Evolutionary conservation across 2,888 invertebrate genomes (phyloP), one percentile per base, ranked within the genome.

Genomic region (Isotomurus palustris): DNA sequence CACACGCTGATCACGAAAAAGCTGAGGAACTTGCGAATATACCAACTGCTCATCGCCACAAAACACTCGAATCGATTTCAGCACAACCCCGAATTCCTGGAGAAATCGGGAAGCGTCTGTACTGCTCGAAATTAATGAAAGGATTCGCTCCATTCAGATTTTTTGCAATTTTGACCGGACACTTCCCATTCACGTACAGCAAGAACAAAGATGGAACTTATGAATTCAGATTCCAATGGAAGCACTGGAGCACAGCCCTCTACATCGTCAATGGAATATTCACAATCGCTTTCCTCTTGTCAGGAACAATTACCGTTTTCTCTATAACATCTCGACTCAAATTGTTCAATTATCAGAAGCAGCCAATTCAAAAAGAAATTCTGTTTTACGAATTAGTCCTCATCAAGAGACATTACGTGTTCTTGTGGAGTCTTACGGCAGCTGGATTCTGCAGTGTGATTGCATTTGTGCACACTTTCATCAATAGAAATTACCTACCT

Each of bases 401-500:
- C 2, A 3, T 50, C 38, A n/a, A 35, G 4, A 38, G 50, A 14
- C 50, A 50, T 22, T 32, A 38, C n/a, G 40, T 50, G 36, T 38
- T 22, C 24, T 14, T 38, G 3, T 25, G 36, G 14, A 50, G 50
- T 22, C 22, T 36, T 12, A 4, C 27, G 19, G 36, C 50, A 4
- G 38, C 50, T n/a, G 25, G 24, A 6, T 17, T 50, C n/a, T 40
- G 40, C 10, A 22, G 35, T 17, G 19, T 12, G 5, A 14, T 36
- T 14, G 19, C 24, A 4, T 5, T 4, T 25, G 21, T 38, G 6
- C 36, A 50, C 40, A 8, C 40, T 5, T 50, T 35, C 50, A 22
- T 22, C 22, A 50, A 50, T 6, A 14, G 50, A 3, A 24, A 50
- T 22, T 50, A 50, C 40, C 36, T 50, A 3, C 25, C 50, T 3